Evolutionary conservation across 2,888 invertebrate genomes (phyloP).

Genomic region (Iphiclides podalirius): DNA sequence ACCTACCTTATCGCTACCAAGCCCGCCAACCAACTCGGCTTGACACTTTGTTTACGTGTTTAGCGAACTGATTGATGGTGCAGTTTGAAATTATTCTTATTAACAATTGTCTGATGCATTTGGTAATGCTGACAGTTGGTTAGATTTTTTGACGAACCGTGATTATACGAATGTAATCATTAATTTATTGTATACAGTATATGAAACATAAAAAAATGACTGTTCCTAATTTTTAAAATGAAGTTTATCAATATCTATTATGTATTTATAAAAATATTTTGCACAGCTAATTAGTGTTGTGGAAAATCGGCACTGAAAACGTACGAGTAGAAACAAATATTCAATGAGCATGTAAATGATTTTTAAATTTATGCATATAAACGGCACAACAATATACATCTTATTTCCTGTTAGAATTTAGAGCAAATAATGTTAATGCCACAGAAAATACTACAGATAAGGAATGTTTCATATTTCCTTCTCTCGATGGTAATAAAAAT

Average conservation of each 20-base stretch:
- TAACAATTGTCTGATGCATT: not conserved
- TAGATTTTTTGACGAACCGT: too few relatives aligned
- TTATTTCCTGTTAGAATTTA: constrained; percentile 15
- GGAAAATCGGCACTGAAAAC: not conserved
- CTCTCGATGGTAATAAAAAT: not conserved
- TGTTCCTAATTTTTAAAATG: too few relatives aligned
- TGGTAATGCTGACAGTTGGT: too few relatives aligned
- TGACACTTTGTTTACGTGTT: constrained; percentile 34
- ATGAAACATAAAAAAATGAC: too few relatives aligned
- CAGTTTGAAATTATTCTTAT: not conserved
- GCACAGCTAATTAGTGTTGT: not conserved
- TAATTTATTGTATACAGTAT: too few relatives aligned
- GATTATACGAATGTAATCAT: too few relatives aligned
- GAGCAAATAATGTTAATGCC: constrained; percentile 7
- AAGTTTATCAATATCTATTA: too few relatives aligned
- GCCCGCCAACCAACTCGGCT: constrained; percentile 37
- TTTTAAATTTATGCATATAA: not conserved
- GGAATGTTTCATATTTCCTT: not conserved
- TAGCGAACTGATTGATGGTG: constrained; percentile 19
- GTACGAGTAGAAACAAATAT: not conserved
- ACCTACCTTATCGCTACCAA: constrained; percentile 62
- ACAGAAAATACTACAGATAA: constrained; percentile 9
- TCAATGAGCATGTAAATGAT: not conserved
- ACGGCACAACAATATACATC: not conserved
- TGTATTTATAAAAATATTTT: too few relatives aligned